Percentiles rank a stretch among this genome's conserved stretches.
phyloP scores from a whole-genome alignment of 2,888 invertebrate species.

The Dryobota labecula region DNA sequence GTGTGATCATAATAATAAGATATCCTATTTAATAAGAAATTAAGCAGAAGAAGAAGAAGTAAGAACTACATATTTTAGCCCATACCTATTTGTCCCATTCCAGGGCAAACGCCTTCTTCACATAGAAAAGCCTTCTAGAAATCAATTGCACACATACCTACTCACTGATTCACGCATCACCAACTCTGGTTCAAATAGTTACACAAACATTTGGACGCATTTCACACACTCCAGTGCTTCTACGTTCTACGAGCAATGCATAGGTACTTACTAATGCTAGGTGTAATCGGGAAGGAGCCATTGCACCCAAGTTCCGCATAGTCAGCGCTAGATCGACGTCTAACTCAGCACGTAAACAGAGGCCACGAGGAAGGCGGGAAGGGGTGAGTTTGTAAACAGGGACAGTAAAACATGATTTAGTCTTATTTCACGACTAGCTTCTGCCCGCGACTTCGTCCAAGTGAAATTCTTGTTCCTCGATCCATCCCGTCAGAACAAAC shows the following conservation, averaged over 20 bases:
- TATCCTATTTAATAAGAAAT: too few species aligned
- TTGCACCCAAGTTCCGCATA: slow-evolving; percentile 59
- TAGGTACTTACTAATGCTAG: slow-evolving; percentile 20
- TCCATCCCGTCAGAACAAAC: too few species aligned
- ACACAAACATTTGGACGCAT: slow-evolving; percentile 48
- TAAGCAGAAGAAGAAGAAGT: too few species aligned
- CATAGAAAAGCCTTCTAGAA: neutral
- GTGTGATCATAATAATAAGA: too few species aligned
- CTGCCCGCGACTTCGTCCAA: too few species aligned
- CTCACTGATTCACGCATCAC: slow-evolving; percentile 15
- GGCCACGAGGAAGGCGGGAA: slow-evolving; percentile 40
- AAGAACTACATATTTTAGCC: neutral
- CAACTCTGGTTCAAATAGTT: slow-evolving; percentile 30
- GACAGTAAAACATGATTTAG: too few species aligned
- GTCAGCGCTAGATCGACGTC: slow-evolving; percentile 59
- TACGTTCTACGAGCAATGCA: slow-evolving; percentile 24
- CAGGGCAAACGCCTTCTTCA: too few species aligned
- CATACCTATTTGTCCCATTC: too few species aligned
- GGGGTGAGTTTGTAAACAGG: neutral
- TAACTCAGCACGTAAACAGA: slow-evolving; percentile 57
- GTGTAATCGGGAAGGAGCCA: slow-evolving; percentile 48
- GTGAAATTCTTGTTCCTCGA: too few species aligned
- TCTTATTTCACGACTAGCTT: too few species aligned
- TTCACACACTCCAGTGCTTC: slow-evolving; percentile 34
- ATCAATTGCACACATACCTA: neutral